phyloP scores from a whole-genome alignment of 2,113 vertebrate genomes.

The Gymnorhina tibicen region DNA sequence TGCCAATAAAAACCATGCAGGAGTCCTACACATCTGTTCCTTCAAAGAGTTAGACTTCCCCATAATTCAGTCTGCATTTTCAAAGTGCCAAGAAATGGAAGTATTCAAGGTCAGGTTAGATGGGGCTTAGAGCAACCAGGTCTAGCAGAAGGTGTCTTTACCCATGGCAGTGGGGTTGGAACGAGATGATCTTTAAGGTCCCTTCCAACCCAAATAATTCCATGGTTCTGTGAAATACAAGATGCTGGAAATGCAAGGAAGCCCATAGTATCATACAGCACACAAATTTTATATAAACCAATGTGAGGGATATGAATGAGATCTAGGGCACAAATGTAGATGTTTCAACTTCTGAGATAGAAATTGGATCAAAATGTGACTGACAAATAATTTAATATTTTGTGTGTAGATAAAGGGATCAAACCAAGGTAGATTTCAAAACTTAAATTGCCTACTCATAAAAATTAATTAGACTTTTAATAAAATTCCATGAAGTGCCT shows the following conservation, averaged over 20 bases:
- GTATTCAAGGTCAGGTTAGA: neutral
- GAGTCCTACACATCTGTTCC: neutral
- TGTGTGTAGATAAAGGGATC: neutral
- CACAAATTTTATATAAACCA: neutral
- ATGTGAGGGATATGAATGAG: neutral
- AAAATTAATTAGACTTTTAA: neutral
- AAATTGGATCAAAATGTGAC: neutral
- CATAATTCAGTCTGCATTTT: neutral
- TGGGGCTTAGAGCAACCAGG: neutral
- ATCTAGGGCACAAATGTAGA: neutral
- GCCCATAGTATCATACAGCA: neutral
- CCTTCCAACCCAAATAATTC: neutral
- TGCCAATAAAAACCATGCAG: fast-evolving
- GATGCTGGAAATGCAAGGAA: neutral
- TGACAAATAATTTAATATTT: neutral
- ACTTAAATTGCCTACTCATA: neutral
- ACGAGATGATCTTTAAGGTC: neutral
- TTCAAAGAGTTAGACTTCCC: neutral
- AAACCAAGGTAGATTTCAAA: neutral
- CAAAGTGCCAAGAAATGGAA: neutral
- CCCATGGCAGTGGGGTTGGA: neutral
- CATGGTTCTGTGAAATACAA: neutral
- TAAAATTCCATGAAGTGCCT: neutral
- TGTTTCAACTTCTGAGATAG: neutral
- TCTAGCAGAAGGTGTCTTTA: neutral